These are phyloP conservation scores for Lathronympha strigana DNA, from an alignment of 2,888 invertebrate species.

Conservation along the genomic window DNA sequence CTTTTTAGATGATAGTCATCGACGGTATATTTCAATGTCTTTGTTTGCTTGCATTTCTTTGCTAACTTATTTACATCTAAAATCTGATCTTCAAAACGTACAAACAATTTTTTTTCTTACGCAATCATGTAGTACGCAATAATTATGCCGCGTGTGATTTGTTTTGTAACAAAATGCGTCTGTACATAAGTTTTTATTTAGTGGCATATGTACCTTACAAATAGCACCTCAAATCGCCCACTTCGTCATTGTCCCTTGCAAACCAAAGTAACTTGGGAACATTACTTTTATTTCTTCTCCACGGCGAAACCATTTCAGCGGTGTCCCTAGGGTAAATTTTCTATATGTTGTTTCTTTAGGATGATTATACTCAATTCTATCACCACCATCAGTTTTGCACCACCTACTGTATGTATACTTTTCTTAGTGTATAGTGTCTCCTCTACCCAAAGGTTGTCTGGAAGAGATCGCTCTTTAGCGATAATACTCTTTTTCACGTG, in stretches of 20 bases:
- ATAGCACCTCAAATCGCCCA: conserved; percentile 26
- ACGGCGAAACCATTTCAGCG: conserved; percentile 20
- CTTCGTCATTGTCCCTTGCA: conserved; percentile 34
- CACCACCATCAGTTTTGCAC: too few relatives aligned
- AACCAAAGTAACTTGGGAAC: conserved; percentile 29
- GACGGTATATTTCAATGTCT: not conserved
- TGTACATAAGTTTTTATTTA: conserved; percentile 24
- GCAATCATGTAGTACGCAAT: too few relatives aligned
- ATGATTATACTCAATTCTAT: conserved; percentile 31
- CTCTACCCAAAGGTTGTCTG: too few relatives aligned
- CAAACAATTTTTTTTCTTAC: not conserved
- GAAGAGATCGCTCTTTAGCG: too few relatives aligned
- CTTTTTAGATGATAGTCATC: not conserved
- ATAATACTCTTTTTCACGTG: too few relatives aligned
- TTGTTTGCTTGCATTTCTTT: too few relatives aligned
- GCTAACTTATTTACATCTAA: not conserved
- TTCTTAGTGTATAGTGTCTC: too few relatives aligned
- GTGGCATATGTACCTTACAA: conserved; percentile 12
- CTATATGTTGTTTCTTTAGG: conserved; percentile 33
- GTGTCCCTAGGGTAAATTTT: conserved; percentile 28
- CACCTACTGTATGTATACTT: too few relatives aligned
- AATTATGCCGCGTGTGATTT: not conserved
- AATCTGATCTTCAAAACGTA: not conserved
- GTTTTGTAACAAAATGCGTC: not conserved
- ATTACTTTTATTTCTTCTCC: conserved; percentile 36